These are phyloP conservation scores for Antedon mediterranea DNA, from an alignment of 53 echinoderm and acorn worm species.

Conservation along the genomic window DNA sequence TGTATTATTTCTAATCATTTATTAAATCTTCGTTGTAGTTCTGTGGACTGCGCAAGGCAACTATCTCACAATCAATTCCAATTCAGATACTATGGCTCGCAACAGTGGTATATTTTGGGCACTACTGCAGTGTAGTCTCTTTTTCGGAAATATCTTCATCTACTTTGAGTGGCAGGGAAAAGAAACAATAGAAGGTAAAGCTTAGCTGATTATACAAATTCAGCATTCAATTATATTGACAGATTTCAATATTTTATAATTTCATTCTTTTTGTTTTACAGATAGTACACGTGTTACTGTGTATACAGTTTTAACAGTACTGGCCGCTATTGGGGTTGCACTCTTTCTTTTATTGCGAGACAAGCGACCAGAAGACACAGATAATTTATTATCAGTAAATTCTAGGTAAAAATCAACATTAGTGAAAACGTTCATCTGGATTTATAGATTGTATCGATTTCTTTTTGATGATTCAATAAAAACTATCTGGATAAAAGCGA, in stretches of 20 bases:
- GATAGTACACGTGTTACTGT: slow-evolving; percentile 26
- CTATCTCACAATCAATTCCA: slow-evolving; percentile 80
- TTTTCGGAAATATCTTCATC: slow-evolving; percentile 85
- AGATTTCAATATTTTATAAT: too few relatives aligned
- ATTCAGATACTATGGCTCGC: slow-evolving; percentile 56
- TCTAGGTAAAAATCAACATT: neutral
- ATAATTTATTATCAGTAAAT: neutral
- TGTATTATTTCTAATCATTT: neutral
- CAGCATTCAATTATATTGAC: too few relatives aligned
- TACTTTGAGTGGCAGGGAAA: slow-evolving; percentile 36
- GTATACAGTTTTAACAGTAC: slow-evolving; percentile 42
- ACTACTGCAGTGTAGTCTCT: slow-evolving; percentile 79
- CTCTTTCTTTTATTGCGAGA: slow-evolving; percentile 46
- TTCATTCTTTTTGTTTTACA: too few relatives aligned
- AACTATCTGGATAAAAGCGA: too few relatives aligned
- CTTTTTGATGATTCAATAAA: too few relatives aligned
- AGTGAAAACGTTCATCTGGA: too few relatives aligned
- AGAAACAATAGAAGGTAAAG: slow-evolving; percentile 32
- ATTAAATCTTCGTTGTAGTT: slow-evolving; percentile 17
- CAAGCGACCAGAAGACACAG: slow-evolving; percentile 9
- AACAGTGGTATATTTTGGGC: slow-evolving; percentile 99
- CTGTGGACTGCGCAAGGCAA: slow-evolving; percentile 96
- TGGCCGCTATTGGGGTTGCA: slow-evolving; percentile 46
- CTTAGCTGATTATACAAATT: too few relatives aligned
- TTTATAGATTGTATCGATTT: too few relatives aligned